These are phyloP conservation scores for Prosapia bicincta DNA, from an alignment of 2,888 invertebrate genomes.

Conservation along the genomic window DNA sequence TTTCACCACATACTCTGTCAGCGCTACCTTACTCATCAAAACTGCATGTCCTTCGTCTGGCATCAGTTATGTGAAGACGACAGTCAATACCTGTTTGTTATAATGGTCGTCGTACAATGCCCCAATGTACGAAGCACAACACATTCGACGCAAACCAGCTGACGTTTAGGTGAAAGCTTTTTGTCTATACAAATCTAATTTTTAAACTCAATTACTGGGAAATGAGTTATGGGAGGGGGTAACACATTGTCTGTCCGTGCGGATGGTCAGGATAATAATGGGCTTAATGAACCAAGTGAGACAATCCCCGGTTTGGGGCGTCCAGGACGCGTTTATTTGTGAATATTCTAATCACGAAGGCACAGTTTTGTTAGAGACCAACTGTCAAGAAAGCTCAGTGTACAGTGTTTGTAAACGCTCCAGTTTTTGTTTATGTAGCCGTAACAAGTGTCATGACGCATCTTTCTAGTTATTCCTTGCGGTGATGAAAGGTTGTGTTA, in stretches of 20 bases:
- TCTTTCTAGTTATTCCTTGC: no score
- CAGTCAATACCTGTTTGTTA: no score
- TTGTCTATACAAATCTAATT: background rate
- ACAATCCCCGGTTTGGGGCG: background rate
- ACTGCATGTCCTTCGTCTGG: no score
- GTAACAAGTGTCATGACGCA: no score
- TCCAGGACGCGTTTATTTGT: background rate
- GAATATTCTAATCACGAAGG: background rate
- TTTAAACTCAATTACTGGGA: background rate
- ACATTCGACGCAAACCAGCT: background rate
- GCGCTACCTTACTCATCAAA: no score
- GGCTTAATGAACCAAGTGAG: background rate
- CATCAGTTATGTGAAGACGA: no score
- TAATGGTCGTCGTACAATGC: background rate
- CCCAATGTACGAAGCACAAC: background rate
- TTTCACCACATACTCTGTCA: no score
- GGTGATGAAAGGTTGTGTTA: no score
- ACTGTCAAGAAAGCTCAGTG: no score
- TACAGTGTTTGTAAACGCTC: no score
- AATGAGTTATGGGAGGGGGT: background rate
- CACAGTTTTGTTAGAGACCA: background rate
- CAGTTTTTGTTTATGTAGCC: no score
- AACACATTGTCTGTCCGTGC: background rate
- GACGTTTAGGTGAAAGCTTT: background rate
- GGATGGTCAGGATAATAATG: background rate